Evolutionary conservation across 2,113 vertebrate species (phyloP), one percentile per base, ranked within the genome.

Genomic region (Alligator sinensis): DNA sequence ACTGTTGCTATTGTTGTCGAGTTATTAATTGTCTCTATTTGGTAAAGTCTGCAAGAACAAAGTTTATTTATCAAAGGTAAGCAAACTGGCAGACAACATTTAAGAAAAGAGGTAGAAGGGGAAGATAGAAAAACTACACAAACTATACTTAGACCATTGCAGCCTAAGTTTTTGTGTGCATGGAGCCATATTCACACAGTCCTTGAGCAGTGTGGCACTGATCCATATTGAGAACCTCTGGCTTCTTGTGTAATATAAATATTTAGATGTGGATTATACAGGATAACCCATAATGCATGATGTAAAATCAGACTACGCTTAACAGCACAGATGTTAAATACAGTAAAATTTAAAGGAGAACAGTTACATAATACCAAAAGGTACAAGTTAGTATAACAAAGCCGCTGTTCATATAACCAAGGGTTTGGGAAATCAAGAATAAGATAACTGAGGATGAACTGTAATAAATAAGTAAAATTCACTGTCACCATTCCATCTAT

Each of bases 401-500:
- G 47, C 47, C 47, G 9, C 47, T 47, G 47, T 47, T 47, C 47
- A 47, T 47, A 47, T 47, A 47, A 47, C 47, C 9, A 9, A 47
- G 47, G 47, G 47, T 47, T 47, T 47, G 47, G 47, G 47, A 47
- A 47, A 47, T 47, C 47, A 47, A 47, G 7, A 47, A 47, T 47
- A 47, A 47, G 47, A 47, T 47, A 47, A 47, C 47, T 47, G 47
- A 47, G 47, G 47, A 47, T 47, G 47, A 87, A 27, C 15, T 60
- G 3, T 24, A 77, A 84, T 3, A 84, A 64, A 13, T 62, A 70
- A 4, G 28, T 24, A 15, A 87, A 92, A 47, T 21, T 83, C 77
- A 24, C 24, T 83, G 15, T 12, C 19, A 84, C 76, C 34, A 28
- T 60, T 13, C 6, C 63, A 66, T 6, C 6, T 0, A 0, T 3